Evolutionary conservation across 2,888 invertebrate species (phyloP).

Genomic region (Andrena trimmerana): DNA sequence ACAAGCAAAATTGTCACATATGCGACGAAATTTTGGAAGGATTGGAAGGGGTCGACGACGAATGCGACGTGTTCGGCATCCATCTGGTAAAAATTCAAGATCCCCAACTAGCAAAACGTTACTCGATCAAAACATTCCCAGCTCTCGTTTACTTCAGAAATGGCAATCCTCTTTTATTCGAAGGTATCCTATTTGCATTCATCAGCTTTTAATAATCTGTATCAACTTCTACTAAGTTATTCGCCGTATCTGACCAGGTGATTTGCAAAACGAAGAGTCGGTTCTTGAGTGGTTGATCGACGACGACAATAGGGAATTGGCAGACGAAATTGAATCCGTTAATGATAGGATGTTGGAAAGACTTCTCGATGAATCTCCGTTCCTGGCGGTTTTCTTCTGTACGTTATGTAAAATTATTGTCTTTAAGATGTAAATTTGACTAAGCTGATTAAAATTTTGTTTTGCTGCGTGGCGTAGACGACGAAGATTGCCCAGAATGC

Average conservation of each 20-base stretch:
- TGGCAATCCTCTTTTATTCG: slow-evolving; percentile 88
- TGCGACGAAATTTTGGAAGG: slow-evolving; percentile 96
- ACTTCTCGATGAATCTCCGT: slow-evolving; percentile 93
- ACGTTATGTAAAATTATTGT: slow-evolving; percentile 81
- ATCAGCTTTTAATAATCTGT: not conserved
- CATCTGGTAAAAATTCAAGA: slow-evolving; percentile 97
- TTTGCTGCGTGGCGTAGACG: slow-evolving; percentile 87
- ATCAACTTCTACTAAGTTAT: not conserved
- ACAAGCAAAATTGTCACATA: slow-evolving; percentile 95
- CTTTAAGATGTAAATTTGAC: not conserved
- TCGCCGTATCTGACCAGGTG: slow-evolving; percentile 86
- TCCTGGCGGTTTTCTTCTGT: slow-evolving; percentile 97
- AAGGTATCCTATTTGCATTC: slow-evolving; percentile 83
- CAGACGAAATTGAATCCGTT: slow-evolving; percentile 97
- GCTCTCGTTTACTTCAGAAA: slow-evolving; percentile 96
- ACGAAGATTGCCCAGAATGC: slow-evolving; percentile 96
- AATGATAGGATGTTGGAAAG: slow-evolving; percentile 95
- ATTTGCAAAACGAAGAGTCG: slow-evolving; percentile 96
- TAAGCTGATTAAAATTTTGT: not conserved
- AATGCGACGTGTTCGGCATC: slow-evolving; percentile 96
- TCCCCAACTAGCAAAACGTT: slow-evolving; percentile 95
- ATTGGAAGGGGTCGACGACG: slow-evolving; percentile 95
- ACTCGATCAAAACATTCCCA: slow-evolving; percentile 97
- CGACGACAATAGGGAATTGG: slow-evolving; percentile 96
- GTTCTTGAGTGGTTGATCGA: slow-evolving; percentile 97